A percentile compares a stretch with the other conserved stretches of the same genome.
Conservation (phyloP, 2,113 vertebrate genomes). For the Chloropsis hardwickii region DNA sequence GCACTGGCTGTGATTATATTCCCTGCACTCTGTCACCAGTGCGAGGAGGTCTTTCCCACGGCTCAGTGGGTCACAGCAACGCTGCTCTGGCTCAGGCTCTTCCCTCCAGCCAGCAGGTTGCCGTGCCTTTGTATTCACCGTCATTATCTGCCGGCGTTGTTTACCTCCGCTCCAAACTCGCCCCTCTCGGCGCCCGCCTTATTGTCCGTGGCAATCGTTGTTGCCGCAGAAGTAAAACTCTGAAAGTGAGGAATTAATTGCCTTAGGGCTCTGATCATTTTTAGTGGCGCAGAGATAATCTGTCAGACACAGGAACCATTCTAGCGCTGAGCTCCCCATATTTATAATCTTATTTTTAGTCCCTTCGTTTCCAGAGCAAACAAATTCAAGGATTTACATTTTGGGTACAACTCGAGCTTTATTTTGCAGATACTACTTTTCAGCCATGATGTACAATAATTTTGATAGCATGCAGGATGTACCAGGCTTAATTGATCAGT, state of each 20-base stretch:
- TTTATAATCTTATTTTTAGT: background rate
- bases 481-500: slow-evolving; percentile 18
- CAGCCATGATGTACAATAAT: background rate
- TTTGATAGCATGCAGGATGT: background rate
- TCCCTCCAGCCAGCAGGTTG: background rate
- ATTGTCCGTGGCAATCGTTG: background rate
- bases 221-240: background rate
- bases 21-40: accelerated
- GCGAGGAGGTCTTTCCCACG: background rate
- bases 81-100: background rate
- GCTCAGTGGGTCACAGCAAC: background rate
- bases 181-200: background rate
- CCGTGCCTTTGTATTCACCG: background rate
- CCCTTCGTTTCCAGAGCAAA: background rate
- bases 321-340: background rate
- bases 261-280: background rate
- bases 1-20: background rate
- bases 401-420: background rate
- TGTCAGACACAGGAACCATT: background rate
- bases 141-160: accelerated
- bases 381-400: background rate
- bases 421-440: background rate
- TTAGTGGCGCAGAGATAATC: background rate
- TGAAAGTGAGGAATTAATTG: slow-evolving; percentile 16
- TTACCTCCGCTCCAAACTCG: background rate